Base-by-base conservation (phyloP, 2,113 vertebrate genomes). In the Patagioenas fasciata region DNA sequence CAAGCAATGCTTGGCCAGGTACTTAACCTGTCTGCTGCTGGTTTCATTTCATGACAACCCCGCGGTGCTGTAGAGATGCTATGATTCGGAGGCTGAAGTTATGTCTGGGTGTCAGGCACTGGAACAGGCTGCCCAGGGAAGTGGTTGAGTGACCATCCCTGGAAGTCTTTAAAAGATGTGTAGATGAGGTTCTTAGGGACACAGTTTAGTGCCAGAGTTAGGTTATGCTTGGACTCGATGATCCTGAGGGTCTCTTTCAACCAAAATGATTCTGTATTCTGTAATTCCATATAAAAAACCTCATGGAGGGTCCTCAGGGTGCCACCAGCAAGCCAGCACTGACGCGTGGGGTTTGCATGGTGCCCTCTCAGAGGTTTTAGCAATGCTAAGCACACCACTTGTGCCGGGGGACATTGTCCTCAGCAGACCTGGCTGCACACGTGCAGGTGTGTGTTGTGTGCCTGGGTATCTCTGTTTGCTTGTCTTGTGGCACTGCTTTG, bases 371-470 rank as follows among this genome's bases (percentile, higher is more conserved):
- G 42, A 51, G 31, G 31, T 65, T 79, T 70, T 69, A 60, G 36
- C 51, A 40, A 29, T 40, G 72, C 31, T 51, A 12, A 51, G 11
- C 9, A 2, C 31, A 17, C 14, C 0, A 0, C 25, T n/a, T 58
- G 13, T 74, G 48, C 50, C 72, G 60, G 48, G 13, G 5, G 66
- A 24, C 9, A 1, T 34, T 61, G 67, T n/a, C 47, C 50, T 73
- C 50, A 40, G 58, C 74, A 70, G 40, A 34, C 28, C 48, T 36
- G 40, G 56, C 54, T 70, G 34, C 44, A 17, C 0, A 0, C 4
- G 1, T 51, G 34, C 24, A 40, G 42, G 10, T 2, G 0, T 50
- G 32, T 48, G 28, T 36, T 62, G 12, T 40, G 36, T 62, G 23
- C 32, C 29, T 48, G 24, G 9, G 1, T 66, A 4, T 34, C 56